Base-by-base conservation (phyloP, 2,113 vertebrate species). In the Cynoglossus semilaevis region DNA sequence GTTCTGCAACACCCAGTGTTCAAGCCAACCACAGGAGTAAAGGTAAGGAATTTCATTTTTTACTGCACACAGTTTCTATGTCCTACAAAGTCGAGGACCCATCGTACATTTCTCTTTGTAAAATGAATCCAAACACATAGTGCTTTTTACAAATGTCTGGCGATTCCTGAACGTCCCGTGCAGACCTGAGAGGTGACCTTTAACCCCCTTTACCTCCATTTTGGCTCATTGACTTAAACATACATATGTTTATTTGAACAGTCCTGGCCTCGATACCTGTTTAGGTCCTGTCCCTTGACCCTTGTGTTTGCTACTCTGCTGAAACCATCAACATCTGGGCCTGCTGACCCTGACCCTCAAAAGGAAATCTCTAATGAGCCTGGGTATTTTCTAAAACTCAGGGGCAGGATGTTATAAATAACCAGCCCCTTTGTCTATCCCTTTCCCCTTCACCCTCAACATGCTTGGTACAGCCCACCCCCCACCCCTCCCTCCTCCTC, bases 351-450 rank as follows among this genome's bases (percentile, higher is more conserved):
- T 15, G 58, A 81, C 63, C 80, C 62, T 66, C 61, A 51, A 51
- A 59, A 81, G 79, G 72, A 86, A 86, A 69, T 61, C 57, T 74
- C 66, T 79, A 86, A 87, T 76, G 80, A 83, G 75, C 78, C 63
- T 63, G 54, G 54, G 61, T 77, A 70, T 60, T 41, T 13, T 12
- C 41, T 3, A 40, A 63, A 63, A 57, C 40, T 41, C 22, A 29
- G 22, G 59, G 41, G 58, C 74, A 70, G 63, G 72, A 70, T 44
- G 51, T 74, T 82, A 81, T 84, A 86, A 88, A 84, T 77, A 85
- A 78, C 59, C 47, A 10, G 2, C 51, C 37, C 51, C 51, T 42
- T 43, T 42, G 22, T 29, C 22, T 29, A 29, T 29, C 22, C 22
- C 22, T 6, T 29, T 8, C 56, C 57, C 55, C 41, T 41, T 13